Evolutionary conservation across 2,888 invertebrate species (phyloP), one percentile per base, ranked within the genome.

Genomic region (Cryptophagus acutangulus): DNA sequence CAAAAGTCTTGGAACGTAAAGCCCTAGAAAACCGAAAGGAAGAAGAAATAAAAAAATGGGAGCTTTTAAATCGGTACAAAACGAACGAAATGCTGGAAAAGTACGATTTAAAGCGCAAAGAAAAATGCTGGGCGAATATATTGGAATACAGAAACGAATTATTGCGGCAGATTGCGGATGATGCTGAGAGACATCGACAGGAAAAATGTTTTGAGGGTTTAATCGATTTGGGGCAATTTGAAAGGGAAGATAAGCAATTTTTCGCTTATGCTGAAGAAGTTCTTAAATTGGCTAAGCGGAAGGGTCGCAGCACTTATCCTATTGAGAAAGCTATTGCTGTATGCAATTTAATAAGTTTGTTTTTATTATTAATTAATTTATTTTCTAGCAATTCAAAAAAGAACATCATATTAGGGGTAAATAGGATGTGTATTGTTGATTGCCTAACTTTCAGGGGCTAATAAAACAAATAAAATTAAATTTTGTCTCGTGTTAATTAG

Each of bases 11-110:
- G 6, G 6, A 20, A 20, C 24, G n/a, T 8, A 20, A 8, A n/a
- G 24, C 24, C 6, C 6, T 8, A n/a, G 6, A 20, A n/a, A 20
- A 20, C 6, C 6, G 6, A 6, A 46, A 49, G 15, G 56, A 59
- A 45, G 57, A 61, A 40, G 43, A 49, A 20, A 43, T 38, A 29
- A 45, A 51, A 24, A 33, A 43, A 33, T 78, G 77, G 76, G 74
- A 74, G 43, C 65, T 77, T 52, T 64, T 77, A 62, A 78, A 78
- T 52, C 73, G 78, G 45, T 76, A 74, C 52, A 78, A 78, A 59
- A 73, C 72, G 36, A 56, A 59, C 2, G 78, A 78, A 55, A 51
- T 74, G 1, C 66, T 69, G 40, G 65, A 72, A 18, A 70, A 71
- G 0, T 75, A 67, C 57, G 61, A 74, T 25, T 63, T 71, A 34